Evolutionary conservation across 2,113 vertebrate genomes (phyloP), one percentile per base, ranked within the genome.

Genomic region (Neogobius melanostomus): DNA sequence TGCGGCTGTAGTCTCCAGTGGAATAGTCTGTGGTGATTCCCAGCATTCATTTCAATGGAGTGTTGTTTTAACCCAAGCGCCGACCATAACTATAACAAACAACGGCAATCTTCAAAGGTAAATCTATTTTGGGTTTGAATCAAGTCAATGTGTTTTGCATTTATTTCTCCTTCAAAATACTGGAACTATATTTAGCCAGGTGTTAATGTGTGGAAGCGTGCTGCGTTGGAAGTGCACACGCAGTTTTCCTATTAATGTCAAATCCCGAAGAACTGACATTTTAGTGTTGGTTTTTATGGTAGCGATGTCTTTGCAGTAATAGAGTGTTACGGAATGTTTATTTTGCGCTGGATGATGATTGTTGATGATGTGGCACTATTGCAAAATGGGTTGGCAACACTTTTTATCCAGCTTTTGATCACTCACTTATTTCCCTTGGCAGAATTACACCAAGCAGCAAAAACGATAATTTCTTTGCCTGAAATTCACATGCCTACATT

Each of bases 261-360:
- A 64, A 64, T 69, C 78, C 59, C 59, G 47, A 74, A 74, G 67
- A 57, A 72, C 79, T 73, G 69, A 36, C 28, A 36, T 36, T 36
- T 57, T 84, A 83, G 65, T 74, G 76, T 66, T 46, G 66, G 77
- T 79, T 81, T 85, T 80, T 59, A 83, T 81, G 64, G 71, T 52
- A 67, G 61, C 79, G 78, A 78, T 82, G 82, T 82, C 80, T 84
- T 77, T 79, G 69, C 64, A 21, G 66, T 15, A 64, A 84, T 80
- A 81, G 2, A 77, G 67, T 64, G 64, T 21, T 49, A 49, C 48
- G 10, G 48, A 14, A 49, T 49, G 15, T 5, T 11, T 15, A 15
- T 14, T 50, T 14, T 52, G 50, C 50, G 16, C 16, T 52, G 28
- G 28, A 36, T 36, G 28, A 36, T 36, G 28, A 36, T 8, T 17